Base-by-base conservation (phyloP, 2,888 invertebrate genomes). In the Tromatobia lineatoria region DNA sequence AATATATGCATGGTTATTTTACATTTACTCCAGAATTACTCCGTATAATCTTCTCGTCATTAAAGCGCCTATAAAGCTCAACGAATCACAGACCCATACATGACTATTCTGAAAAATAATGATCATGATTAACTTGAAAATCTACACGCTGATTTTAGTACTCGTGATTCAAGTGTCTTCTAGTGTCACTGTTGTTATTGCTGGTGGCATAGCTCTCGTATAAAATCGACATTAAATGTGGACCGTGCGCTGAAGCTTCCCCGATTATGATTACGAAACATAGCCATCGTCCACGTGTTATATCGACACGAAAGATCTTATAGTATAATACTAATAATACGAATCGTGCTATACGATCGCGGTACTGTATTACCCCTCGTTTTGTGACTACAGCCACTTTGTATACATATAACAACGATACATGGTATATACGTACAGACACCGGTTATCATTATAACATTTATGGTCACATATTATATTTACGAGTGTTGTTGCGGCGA, bases 381-480 rank as follows among this genome's bases (percentile, higher is more conserved):
- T 74, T 74, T 50, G 47, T 34, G 45, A 54, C 61, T 50, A 45
- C 59, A 38, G 38, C 29, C 29, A 57, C 25, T 18, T 7, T 23
- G 42, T 73, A 57, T 61, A 20, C 25, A 61, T 50, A 15, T 45
- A 61, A 42, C 20, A 38, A 7, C n/a, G n/a, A 18, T 52, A 34
- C 47, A 61, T 34, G 54, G 20, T 23, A 38, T 52, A 52, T 64
- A 64, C 34, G 57, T 13, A 57, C 23, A 25, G 25, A 29, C 50
- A 38, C 7, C 78, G 25, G 64, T 79, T 75, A 79, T 80, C 81
- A 74, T 84, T 78, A 70, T 54, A 66, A 78, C 77, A 78, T 81
- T 81, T 81, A 84, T 23, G 66, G 75, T 29, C 45, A 25, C 38
- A 52, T 82, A 52, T 77, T 74, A 74, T 80, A 76, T 84, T 66